phyloP scores from a whole-genome alignment of 2,113 vertebrate genomes.

The Malurus elegans region DNA sequence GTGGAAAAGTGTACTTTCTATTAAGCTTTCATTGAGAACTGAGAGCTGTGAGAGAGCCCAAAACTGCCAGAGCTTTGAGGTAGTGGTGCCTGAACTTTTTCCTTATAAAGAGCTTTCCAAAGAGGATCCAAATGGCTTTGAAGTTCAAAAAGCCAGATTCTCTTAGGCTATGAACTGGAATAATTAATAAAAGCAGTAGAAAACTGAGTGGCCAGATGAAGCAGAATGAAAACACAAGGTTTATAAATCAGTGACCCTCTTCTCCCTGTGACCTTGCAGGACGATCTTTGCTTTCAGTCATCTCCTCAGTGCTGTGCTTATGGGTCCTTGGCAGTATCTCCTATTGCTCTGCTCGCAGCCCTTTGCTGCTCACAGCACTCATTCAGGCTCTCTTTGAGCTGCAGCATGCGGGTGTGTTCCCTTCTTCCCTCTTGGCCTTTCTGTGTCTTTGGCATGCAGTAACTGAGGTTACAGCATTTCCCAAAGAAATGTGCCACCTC shows the following conservation, averaged over 20 bases:
- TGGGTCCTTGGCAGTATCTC: background rate
- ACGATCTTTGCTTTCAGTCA: background rate
- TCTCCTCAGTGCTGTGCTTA: background rate
- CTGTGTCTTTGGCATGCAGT: background rate
- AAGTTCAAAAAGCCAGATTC: slow-evolving; percentile 28
- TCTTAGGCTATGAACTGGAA: background rate
- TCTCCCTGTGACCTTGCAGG: background rate
- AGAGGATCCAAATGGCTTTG: slow-evolving; percentile 7
- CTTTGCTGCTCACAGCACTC: background rate
- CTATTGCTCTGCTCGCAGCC: background rate
- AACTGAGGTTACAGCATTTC: background rate
- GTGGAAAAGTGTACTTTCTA: background rate
- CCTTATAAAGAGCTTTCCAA: background rate
- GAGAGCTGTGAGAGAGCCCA: background rate
- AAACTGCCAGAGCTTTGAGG: slow-evolving; percentile 28
- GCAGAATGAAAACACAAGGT: background rate
- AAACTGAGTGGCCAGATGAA: background rate
- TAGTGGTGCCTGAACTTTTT: background rate
- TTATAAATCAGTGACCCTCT: background rate
- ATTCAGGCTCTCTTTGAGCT: background rate
- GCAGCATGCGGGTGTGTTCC: background rate
- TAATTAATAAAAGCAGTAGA: slow-evolving; percentile 28
- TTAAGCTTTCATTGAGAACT: slow-evolving; percentile 4
- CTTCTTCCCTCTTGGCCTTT: background rate
- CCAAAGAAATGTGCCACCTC: background rate